phyloP scores from a whole-genome alignment of 2,113 vertebrate genomes.

The Sebastes fasciatus region DNA sequence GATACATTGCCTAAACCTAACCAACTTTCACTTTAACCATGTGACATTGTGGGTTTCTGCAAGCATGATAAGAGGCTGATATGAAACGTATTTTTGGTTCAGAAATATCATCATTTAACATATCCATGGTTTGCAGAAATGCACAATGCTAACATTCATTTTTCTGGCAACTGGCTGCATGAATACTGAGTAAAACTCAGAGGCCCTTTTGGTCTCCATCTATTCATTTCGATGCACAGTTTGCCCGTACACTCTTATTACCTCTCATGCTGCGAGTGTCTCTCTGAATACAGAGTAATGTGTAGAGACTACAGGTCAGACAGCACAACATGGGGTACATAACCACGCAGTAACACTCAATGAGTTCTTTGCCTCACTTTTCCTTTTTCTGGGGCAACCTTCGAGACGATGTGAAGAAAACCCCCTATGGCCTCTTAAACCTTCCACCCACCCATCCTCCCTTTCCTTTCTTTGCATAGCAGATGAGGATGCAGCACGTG shows the following conservation, averaged over 20 bases:
- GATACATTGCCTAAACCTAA: neutral
- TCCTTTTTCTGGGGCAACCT: neutral
- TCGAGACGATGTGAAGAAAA: neutral
- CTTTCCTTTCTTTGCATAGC: neutral
- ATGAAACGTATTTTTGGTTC: neutral
- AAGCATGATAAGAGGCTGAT: neutral
- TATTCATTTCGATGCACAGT: slow-evolving; percentile 17
- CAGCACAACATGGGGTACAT: neutral
- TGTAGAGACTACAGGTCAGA: slow-evolving; percentile 15
- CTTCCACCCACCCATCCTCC: neutral
- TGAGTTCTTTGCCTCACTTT: neutral
- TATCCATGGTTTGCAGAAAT: neutral
- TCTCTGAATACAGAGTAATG: slow-evolving; percentile 25
- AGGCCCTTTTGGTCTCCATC: neutral
- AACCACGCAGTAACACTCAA: slow-evolving; percentile 1
- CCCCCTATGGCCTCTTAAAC: neutral
- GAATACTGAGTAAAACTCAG: neutral
- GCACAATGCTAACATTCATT: neutral
- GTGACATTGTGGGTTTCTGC: neutral
- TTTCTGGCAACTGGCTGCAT: neutral
- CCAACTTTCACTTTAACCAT: neutral
- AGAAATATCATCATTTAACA: neutral
- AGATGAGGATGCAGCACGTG: slow-evolving; percentile 21
- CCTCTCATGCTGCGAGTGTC: slow-evolving; percentile 13
- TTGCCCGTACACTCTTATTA: slow-evolving; percentile 29